Base-by-base conservation (phyloP, 2,888 invertebrate genomes). In the Aphodius granarius region DNA sequence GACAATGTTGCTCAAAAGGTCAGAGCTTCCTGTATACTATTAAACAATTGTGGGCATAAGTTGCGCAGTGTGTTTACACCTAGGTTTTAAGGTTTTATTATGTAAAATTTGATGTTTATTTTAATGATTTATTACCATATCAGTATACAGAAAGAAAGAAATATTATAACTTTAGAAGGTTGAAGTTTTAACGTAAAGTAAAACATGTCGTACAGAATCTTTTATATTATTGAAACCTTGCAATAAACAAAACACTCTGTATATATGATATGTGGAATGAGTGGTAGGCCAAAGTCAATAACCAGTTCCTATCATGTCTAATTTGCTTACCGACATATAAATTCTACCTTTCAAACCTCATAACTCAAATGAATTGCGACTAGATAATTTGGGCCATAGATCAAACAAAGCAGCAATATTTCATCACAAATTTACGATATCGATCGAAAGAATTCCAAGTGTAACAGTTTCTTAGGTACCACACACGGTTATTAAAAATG, bases 401-500 rank as follows among this genome's bases (percentile, higher is more conserved):
- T 73, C 73, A 68, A 9, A 23, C 19, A 18, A 66, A 73, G 63
- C 68, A 43, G 23, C 65, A 66, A 73, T 73, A 66, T 73, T 73
- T 73, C 66, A 66, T 23, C 18, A 73, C 65, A n/a, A 73, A 73
- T 73, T 73, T 73, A 66, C 73, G 22, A 17, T 68, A 18, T 0
- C 18, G 73, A 23, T 68, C 20, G 62, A 73, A 73, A 43, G 68
- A 73, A 66, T 68, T 73, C 22, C 43, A 68, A 66, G 62, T 73
- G 73, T 66, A 73, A 73, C 68, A 73, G 68, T 66, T 73, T 66
- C 73, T 73, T 73, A 72, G n/a, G 17, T 19, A n/a, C 68, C 66
- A 20, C 73, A 21, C 20, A 66, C 15, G 21, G 71, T 18, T 62
- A 66, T 66, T 68, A 43, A 19, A 17, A 17, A 17, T 43, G 18